These are phyloP conservation scores for Oncorhynchus kisutch DNA, from an alignment of 2,113 vertebrate species.

Conservation along the genomic window DNA sequence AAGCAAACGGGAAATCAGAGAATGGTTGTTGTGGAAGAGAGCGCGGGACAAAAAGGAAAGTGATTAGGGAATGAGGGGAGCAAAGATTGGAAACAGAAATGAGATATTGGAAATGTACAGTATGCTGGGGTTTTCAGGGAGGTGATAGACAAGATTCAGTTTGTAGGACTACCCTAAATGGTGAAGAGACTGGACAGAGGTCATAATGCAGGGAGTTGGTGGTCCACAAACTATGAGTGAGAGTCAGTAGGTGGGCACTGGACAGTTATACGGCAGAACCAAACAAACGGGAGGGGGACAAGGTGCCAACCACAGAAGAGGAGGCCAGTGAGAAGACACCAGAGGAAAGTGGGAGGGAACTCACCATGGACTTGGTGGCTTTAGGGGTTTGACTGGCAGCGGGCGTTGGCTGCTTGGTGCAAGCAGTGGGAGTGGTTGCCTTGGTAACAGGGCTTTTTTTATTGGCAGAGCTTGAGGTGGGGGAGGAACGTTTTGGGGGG, in stretches of 20 bases:
- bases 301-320: no score
- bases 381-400: slow-evolving; percentile 25
- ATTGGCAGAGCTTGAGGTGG: slow-evolving; percentile 68
- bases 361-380: slow-evolving; percentile 82
- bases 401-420: slow-evolving; percentile 58
- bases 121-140: background rate
- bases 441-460: slow-evolving; percentile 84
- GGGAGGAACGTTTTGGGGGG: slow-evolving; percentile 77
- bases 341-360: slow-evolving; percentile 33
- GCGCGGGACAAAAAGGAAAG: background rate
- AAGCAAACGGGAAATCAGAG: slow-evolving; percentile 6
- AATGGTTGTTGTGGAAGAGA: no score
- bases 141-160: no score
- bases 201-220: no score
- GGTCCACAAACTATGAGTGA: no score
- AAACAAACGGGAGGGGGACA: no score
- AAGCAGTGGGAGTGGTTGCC: slow-evolving; percentile 63
- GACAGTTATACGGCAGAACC: no score
- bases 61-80: background rate
- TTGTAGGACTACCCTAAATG: no score
- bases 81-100: background rate
- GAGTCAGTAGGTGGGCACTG: no score
- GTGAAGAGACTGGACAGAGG: no score
- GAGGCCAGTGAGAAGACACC: background rate
- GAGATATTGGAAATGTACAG: background rate